phyloP scores from a whole-genome alignment of 2,113 vertebrate species.

The Tiliqua scincoides region DNA sequence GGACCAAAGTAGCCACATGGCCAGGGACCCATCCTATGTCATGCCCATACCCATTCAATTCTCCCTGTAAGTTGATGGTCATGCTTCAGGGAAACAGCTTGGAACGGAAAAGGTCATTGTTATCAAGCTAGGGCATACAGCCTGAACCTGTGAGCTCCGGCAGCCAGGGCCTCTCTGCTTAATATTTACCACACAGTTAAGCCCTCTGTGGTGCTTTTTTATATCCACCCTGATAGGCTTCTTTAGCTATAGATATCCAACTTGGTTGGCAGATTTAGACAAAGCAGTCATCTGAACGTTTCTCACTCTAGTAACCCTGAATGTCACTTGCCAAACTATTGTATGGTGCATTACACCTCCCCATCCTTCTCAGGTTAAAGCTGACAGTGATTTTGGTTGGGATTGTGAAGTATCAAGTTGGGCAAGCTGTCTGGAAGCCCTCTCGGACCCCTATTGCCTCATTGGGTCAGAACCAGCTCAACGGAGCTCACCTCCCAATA shows the following conservation, averaged over 20 bases:
- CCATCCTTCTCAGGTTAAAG: neutral
- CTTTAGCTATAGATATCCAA: neutral
- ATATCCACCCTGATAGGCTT: conserved; percentile 50
- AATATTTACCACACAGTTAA: neutral
- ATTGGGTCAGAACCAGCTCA: neutral
- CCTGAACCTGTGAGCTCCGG: conserved; percentile 30
- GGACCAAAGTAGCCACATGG: conserved; percentile 7
- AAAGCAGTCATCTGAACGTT: neutral
- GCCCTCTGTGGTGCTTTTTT: neutral
- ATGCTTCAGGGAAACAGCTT: neutral
- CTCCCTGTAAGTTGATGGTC: conserved; percentile 18
- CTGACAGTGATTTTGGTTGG: neutral
- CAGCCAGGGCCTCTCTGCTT: neutral
- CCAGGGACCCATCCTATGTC: neutral
- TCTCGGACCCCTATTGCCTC: neutral
- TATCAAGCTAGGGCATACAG: neutral
- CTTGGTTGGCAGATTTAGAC: neutral
- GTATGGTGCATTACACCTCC: neutral
- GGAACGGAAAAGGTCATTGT: neutral
- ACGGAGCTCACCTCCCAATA: neutral
- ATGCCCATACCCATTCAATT: conserved; percentile 12
- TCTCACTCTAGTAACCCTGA: neutral
- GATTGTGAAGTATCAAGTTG: neutral
- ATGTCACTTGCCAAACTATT: neutral
- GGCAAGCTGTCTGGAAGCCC: neutral